A percentile compares a stretch with the other conserved stretches of the same genome.
phyloP scores from a whole-genome alignment of 2,113 vertebrate species.

The Salvator merianae region DNA sequence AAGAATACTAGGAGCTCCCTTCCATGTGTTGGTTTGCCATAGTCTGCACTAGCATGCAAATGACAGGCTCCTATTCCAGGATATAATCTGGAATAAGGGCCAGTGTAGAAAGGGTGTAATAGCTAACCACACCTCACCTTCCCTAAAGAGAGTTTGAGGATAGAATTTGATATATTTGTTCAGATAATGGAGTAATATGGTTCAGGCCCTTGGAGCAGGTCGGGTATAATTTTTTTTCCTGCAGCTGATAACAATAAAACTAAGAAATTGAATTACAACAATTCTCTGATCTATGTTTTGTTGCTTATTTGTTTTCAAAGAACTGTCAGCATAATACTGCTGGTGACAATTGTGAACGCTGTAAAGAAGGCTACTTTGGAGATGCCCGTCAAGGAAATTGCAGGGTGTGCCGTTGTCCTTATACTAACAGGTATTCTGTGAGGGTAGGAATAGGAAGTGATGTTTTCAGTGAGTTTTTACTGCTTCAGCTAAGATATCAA shows the following conservation, averaged over 20 bases:
- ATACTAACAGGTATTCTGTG: slow-evolving; percentile 81
- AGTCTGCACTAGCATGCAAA: too few species aligned
- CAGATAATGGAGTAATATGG: neutral
- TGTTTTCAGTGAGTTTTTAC: neutral
- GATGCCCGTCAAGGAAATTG: slow-evolving; percentile 79
- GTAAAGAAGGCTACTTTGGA: slow-evolving; percentile 88
- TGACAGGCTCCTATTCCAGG: too few species aligned
- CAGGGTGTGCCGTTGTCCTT: slow-evolving; percentile 85
- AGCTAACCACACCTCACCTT: too few species aligned
- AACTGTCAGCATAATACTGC: slow-evolving; percentile 87
- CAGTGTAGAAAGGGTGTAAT: too few species aligned
- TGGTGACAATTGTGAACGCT: slow-evolving; percentile 88
- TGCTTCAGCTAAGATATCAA: neutral
- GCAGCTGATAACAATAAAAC: neutral
- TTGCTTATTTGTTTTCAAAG: slow-evolving; percentile 66
- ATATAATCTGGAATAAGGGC: too few species aligned
- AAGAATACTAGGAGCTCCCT: too few species aligned
- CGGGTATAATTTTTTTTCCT: neutral
- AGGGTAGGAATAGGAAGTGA: neutral
- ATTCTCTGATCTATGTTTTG: slow-evolving; percentile 38
- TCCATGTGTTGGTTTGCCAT: too few species aligned
- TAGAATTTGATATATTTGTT: neutral
- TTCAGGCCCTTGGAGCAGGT: neutral
- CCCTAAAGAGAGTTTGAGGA: neutral
- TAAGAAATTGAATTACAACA: slow-evolving; percentile 20